A percentile compares a stretch with the other conserved stretches of the same genome.
Evolutionary conservation across 2,797 vertebrate species (phyloP).

Genomic region (Helicolenus hilgendorfi): DNA sequence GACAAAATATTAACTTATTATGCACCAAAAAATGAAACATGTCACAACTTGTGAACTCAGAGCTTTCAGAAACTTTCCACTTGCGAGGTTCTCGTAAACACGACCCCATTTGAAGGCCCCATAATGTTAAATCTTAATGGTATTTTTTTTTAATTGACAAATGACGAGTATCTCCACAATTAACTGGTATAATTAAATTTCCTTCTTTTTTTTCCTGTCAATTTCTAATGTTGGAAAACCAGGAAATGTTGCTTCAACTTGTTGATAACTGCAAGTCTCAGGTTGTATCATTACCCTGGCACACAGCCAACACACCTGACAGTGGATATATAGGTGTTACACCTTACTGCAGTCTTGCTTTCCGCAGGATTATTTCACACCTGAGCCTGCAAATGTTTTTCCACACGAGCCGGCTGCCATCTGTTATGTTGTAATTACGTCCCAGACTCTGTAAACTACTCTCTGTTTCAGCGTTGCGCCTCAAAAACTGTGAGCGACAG

Average conservation of each 20-base stretch:
- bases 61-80: too few relatives aligned
- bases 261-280: neutral
- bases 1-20: too few relatives aligned
- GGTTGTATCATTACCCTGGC: neutral
- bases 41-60: too few relatives aligned
- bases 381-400: conserved; percentile 6
- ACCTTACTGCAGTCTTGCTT: neutral
- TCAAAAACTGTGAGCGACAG: neutral
- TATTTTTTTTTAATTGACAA: too few relatives aligned
- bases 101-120: too few relatives aligned
- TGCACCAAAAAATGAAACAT: too few relatives aligned
- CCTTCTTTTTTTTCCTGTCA: neutral
- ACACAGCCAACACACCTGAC: conserved; percentile 1
- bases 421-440: conserved; percentile 11
- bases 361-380: conserved; percentile 28
- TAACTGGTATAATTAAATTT: neutral
- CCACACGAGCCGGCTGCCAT: neutral
- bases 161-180: neutral
- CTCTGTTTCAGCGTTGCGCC: neutral
- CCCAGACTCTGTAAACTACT: neutral
- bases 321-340: conserved; percentile 9
- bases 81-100: too few relatives aligned
- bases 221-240: neutral
- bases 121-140: too few relatives aligned
- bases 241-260: neutral